Evolutionary conservation across 2,888 invertebrate genomes (phyloP), one percentile per base, ranked within the genome.

Genomic region (Eilema sororculum): DNA sequence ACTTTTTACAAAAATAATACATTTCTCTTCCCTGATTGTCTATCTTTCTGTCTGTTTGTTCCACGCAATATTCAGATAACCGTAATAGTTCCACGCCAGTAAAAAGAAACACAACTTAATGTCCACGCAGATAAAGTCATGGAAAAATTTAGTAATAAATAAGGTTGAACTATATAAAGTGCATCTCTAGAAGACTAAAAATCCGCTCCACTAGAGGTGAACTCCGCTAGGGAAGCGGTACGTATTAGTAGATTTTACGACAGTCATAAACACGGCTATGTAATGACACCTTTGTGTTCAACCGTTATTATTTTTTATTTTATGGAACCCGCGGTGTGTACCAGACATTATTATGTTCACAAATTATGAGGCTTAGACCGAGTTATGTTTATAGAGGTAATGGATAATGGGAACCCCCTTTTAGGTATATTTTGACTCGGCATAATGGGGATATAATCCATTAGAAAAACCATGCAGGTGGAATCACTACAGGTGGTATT

Each of bases 221-320:
- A 25, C 24, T 63, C 10, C 20, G 16, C 24, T 68, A 63, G 41
- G 28, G 52, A 16, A 46, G 59, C 16, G 58, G 28, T 12, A 37
- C 58, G 68, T 74, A 77, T 81, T 82, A 79, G 75, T 74, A 73
- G 67, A 71, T 76, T 86, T 86, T 85, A 85, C 77, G 80, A 73
- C 8, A 16, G 68, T 80, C 83, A 77, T 86, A 86, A 86, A 86
- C 71, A 71, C 37, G 72, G 67, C 65, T 64, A 62, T 65, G 75
- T 78, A 78, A 80, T 80, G 78, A 76, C 67, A 74, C 76, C 75
- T 77, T 37, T 71, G 73, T 75, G 69, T 68, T 68, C 68, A 65
- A 65, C 71, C 74, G 57, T 68, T 73, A 68, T 73, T 70, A 74
- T 76, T 63, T 67, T 73, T 74, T 69, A 37, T 65, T 69, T 62